Conservation (phyloP, 2,888 invertebrate genomes). For the Sphinx pinastri region DNA sequence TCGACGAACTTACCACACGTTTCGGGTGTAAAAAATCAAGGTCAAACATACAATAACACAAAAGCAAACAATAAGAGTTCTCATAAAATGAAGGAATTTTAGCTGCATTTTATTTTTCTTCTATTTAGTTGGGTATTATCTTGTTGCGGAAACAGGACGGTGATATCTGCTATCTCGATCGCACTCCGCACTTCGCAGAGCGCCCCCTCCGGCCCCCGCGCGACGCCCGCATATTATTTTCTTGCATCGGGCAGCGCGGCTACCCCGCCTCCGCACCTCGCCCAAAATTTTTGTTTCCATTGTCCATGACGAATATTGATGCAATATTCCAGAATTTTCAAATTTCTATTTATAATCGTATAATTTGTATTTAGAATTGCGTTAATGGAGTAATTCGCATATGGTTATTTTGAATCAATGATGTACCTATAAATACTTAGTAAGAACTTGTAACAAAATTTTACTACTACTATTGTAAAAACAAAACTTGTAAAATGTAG, state of each 20-base stretch:
- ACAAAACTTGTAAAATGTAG: no score
- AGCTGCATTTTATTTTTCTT: conserved; percentile 75
- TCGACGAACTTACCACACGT: not conserved
- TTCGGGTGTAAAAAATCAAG: conserved; percentile 46
- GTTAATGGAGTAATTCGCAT: no score
- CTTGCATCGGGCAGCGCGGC: conserved; percentile 64
- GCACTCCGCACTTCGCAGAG: conserved; percentile 37
- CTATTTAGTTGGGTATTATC: conserved; percentile 65
- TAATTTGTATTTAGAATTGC: no score
- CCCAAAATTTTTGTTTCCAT: conserved; percentile 67
- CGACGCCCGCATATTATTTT: conserved; percentile 65
- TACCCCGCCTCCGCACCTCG: conserved; percentile 76
- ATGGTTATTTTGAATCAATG: no score
- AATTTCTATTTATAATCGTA: not conserved
- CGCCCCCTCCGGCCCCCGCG: conserved; percentile 45
- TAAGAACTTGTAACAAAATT: no score
- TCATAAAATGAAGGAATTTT: conserved; percentile 65
- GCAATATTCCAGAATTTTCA: conserved; percentile 15
- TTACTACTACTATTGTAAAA: no score
- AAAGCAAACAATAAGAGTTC: conserved; percentile 52
- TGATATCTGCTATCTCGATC: conserved; percentile 46
- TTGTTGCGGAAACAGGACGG: conserved; percentile 50
- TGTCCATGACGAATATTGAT: conserved; percentile 37
- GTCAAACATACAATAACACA: conserved; percentile 58
- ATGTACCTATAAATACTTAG: no score